Evolutionary conservation across 2,113 vertebrate genomes (phyloP).

Genomic region (Montifringilla adamsi): DNA sequence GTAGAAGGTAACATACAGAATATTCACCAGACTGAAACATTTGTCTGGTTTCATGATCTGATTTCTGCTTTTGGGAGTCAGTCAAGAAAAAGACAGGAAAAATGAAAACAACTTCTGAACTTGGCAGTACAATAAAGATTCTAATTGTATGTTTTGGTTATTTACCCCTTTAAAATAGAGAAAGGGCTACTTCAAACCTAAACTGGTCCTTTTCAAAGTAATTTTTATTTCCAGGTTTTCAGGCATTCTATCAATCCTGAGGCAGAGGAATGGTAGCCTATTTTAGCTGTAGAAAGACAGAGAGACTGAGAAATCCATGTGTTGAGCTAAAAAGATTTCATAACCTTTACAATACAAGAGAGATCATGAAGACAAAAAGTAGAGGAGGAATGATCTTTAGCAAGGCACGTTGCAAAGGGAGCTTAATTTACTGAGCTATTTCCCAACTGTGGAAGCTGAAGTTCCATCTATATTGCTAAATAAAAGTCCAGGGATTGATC

Average conservation of each 20-base stretch:
- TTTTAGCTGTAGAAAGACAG: background rate
- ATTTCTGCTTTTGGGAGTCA: background rate
- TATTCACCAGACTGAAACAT: background rate
- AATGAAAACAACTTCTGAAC: background rate
- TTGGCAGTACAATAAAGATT: background rate
- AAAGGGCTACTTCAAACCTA: background rate
- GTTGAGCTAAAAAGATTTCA: background rate
- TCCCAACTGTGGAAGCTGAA: background rate
- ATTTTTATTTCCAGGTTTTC: background rate
- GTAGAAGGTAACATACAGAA: background rate
- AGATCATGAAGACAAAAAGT: background rate
- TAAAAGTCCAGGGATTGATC: background rate
- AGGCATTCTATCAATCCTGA: background rate
- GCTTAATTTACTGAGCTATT: constrained; percentile 6
- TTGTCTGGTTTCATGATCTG: background rate
- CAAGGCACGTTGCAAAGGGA: background rate
- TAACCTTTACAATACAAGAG: background rate
- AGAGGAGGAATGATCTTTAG: background rate
- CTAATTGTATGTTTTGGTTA: background rate
- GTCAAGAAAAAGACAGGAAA: background rate
- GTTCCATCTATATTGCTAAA: constrained; percentile 1
- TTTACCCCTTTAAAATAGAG: background rate
- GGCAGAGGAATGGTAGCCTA: background rate
- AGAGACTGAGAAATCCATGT: background rate
- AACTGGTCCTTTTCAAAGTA: background rate